Evolutionary conservation across 2,113 vertebrate genomes (phyloP).

Genomic region (Nansenia antarctica): DNA sequence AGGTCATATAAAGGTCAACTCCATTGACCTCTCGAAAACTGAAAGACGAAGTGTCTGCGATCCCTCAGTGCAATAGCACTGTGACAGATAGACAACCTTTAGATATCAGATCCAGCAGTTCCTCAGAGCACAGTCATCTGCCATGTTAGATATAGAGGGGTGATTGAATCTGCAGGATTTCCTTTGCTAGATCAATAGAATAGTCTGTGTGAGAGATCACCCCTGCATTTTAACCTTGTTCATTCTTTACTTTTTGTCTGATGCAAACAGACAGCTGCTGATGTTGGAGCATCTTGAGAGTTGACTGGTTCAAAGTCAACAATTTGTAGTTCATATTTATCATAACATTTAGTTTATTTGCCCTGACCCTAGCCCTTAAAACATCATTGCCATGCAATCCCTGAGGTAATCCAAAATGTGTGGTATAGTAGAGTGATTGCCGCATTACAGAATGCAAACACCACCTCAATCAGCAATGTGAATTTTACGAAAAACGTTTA

Average conservation of each 20-base stretch:
- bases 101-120: constrained; percentile 8
- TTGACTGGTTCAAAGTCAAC: constrained; percentile 19
- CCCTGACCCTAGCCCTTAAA: background rate
- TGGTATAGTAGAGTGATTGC: too few relatives aligned
- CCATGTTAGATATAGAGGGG: background rate
- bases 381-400: background rate
- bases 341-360: too few relatives aligned
- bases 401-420: background rate
- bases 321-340: background rate
- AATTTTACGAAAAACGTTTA: background rate
- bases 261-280: background rate
- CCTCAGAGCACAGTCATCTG: background rate
- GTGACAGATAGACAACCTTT: background rate
- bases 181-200: background rate
- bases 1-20: constrained; percentile 59
- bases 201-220: background rate
- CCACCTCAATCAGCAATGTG: too few relatives aligned
- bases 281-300: constrained; percentile 21
- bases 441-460: too few relatives aligned
- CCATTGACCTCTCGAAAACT: constrained; percentile 41
- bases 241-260: background rate
- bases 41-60: constrained; percentile 40
- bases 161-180: constrained; percentile 4
- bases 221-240: background rate
- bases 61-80: constrained; percentile 36